phyloP scores from a whole-genome alignment of 2,113 vertebrate genomes.

The Lucifuga dentata region DNA sequence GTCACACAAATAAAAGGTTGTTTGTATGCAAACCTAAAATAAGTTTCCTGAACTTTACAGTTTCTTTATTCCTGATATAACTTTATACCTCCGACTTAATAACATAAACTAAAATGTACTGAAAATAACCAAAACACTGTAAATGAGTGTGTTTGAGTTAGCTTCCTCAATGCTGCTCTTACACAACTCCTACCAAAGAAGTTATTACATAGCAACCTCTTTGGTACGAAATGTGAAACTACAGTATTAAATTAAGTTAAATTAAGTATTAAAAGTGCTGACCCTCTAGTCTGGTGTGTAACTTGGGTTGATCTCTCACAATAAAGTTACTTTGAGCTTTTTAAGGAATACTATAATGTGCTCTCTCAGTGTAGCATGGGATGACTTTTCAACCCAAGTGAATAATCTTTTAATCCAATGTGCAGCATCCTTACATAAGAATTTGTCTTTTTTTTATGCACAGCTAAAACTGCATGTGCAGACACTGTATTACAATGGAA shows the following conservation, averaged over 20 bases:
- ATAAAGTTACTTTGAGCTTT: constrained; percentile 42
- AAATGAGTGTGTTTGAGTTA: background rate
- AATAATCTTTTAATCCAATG: constrained; percentile 62
- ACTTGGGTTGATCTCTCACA: constrained; percentile 26
- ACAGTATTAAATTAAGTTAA: too few relatives aligned
- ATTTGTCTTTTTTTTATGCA: constrained; percentile 21
- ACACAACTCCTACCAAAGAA: too few relatives aligned
- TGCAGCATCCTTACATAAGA: constrained; percentile 33
- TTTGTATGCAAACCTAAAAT: constrained; percentile 41
- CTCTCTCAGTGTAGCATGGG: constrained; percentile 5
- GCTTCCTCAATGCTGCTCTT: background rate
- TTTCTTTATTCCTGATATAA: too few relatives aligned
- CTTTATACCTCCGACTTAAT: constrained; percentile 2
- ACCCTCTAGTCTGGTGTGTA: constrained; percentile 2
- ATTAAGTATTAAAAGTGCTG: too few relatives aligned
- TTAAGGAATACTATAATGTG: constrained; percentile 46
- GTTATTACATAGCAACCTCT: too few relatives aligned
- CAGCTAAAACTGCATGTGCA: too few relatives aligned
- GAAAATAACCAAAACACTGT: constrained; percentile 1
- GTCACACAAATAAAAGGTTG: constrained; percentile 27
- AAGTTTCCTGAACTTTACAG: constrained; percentile 27
- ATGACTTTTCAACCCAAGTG: constrained; percentile 25
- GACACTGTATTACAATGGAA: background rate
- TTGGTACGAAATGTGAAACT: too few relatives aligned
- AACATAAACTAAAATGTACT: background rate